These are phyloP conservation scores for Heteromormyrus szaboi DNA, from an alignment of 2,797 vertebrate species.

Conservation along the genomic window DNA sequence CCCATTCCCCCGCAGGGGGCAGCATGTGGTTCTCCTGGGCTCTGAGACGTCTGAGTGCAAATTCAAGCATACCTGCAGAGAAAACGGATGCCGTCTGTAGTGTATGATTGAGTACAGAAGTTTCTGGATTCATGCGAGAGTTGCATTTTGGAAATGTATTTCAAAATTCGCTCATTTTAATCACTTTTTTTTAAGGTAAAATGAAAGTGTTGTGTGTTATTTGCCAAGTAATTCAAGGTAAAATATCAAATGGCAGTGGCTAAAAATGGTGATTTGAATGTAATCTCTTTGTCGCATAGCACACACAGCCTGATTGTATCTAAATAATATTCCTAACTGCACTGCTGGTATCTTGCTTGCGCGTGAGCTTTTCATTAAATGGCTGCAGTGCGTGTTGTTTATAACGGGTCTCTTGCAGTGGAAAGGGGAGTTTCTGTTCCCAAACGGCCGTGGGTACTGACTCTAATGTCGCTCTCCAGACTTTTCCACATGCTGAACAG, in stretches of 20 bases:
- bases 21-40: background rate
- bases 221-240: background rate
- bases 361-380: background rate
- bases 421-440: background rate
- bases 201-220: background rate
- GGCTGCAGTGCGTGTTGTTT: background rate
- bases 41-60: background rate
- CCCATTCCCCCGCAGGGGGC: background rate
- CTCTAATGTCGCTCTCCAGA: background rate
- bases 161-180: background rate
- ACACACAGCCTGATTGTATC: background rate
- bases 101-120: background rate
- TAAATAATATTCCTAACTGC: background rate
- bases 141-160: background rate
- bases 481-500: background rate
- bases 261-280: background rate
- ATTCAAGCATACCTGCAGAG: background rate
- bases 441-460: background rate
- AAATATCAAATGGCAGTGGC: background rate
- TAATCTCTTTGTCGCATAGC: background rate
- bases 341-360: background rate
- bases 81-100: background rate
- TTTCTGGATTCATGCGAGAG: background rate
- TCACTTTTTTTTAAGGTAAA: background rate
- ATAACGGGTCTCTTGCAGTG: background rate